Base-by-base conservation (phyloP, 2,888 invertebrate genomes). In the Beris morrisii region DNA sequence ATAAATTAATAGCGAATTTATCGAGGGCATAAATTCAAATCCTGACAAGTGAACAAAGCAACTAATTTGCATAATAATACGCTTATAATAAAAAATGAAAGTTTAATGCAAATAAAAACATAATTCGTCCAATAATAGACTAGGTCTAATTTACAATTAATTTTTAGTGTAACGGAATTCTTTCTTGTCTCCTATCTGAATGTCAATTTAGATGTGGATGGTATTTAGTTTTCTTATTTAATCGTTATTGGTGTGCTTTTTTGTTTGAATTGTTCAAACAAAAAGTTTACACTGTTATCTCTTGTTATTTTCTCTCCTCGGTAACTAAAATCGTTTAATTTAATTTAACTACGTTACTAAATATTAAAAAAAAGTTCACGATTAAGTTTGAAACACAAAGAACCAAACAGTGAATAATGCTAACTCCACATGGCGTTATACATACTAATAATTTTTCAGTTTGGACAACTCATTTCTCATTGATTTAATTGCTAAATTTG, bases 251-350 rank as follows among this genome's bases (percentile, higher is more conserved):
- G 64, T 54, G 64, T 64, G 53, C 64, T 64, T 64, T 64, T 28
- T 64, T 64, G 64, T 64, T 64, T 64, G 64, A 53, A 53, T 44
- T 53, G 9, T 22, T 12, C 64, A 64, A 64, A 64, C 64, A 50
- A 44, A 64, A 45, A 64, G 64, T 64, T 53, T 61, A 61, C 61
- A 64, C 64, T 54, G 44, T 22, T 54, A 53, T 22, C 22, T 64
- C 12, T 12, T 46, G 28, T 22, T 22, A 58, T 45, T 46, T 38
- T 38, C 5, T 38, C 5, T 38, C 38, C 38, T 38, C 9, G 38
- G n/a, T 13, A 48, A 48, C 4, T 48, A 22, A 22, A 22, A 22
- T 22, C 22, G 22, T 22, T 22, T 22, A 22, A 22, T n/a, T 48
- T n/a, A 48, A 15, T 6, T 13, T 48, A 13, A 48, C n/a, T 48